Conservation (phyloP, 2,113 vertebrate genomes). For the Nesogale talazaci region DNA sequence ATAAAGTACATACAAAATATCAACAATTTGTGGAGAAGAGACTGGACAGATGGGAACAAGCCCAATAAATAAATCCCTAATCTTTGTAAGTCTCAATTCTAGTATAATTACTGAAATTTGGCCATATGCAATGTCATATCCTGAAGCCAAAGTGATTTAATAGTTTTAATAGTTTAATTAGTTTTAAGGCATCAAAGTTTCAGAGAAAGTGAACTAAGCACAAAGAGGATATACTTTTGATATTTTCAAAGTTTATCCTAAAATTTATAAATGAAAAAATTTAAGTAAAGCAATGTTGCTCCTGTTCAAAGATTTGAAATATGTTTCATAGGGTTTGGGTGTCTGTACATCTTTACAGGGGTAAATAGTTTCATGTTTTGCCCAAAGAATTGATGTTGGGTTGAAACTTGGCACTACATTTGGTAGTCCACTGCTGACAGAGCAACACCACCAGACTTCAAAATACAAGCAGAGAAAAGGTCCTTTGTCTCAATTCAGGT, state of each 20-base stretch:
- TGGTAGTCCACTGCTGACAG: no score
- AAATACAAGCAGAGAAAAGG: no score
- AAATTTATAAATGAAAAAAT: not conserved
- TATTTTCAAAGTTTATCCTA: not conserved
- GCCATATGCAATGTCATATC: not conserved
- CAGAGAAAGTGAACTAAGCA: not conserved
- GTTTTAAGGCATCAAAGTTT: conserved; percentile 32
- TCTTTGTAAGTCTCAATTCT: conserved; percentile 15
- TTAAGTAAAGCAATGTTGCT: conserved; percentile 9
- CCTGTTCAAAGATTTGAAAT: not conserved
- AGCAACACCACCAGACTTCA: no score
- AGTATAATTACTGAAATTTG: conserved; percentile 17
- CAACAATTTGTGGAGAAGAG: conserved; percentile 43
- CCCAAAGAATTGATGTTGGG: no score
- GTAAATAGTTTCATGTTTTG: no score
- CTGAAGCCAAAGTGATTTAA: conserved; percentile 2
- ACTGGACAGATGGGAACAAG: not conserved
- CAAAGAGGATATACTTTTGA: not conserved
- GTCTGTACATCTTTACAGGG: no score
- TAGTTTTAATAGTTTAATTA: no score
- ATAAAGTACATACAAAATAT: not conserved
- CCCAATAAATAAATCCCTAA: conserved; percentile 15
- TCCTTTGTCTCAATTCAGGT: no score
- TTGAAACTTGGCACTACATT: no score
- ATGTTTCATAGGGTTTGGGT: no score